These are phyloP conservation scores for Thera britannica DNA, from an alignment of 2,888 invertebrate species.

Conservation along the genomic window DNA sequence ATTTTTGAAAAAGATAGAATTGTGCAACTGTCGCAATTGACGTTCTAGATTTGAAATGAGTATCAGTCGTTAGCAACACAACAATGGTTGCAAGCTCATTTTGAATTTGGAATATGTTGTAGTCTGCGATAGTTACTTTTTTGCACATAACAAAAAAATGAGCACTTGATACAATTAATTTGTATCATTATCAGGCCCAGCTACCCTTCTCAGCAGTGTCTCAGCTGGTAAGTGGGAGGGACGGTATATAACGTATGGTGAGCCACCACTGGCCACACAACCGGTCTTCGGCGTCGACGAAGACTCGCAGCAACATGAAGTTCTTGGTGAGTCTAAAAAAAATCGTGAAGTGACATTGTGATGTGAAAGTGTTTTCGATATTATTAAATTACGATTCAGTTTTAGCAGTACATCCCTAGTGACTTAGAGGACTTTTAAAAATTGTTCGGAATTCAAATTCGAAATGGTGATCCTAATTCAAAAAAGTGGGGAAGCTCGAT, in stretches of 20 bases:
- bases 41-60: constrained; percentile 6
- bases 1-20: neutral
- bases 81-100: constrained; percentile 3
- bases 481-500: constrained; percentile 2
- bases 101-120: constrained; percentile 13
- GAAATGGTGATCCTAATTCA: constrained; percentile 2
- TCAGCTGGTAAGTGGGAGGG: constrained; percentile 72
- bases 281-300: constrained; percentile 81
- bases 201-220: constrained; percentile 56
- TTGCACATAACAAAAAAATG: constrained; percentile 22
- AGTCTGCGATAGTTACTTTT: constrained; percentile 8
- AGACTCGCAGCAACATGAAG: constrained; percentile 82
- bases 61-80: neutral
- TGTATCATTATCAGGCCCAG: constrained; percentile 64
- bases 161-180: constrained; percentile 44
- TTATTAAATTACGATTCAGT: constrained; percentile 7
- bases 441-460: neutral
- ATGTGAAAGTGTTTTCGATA: constrained; percentile 36
- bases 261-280: constrained; percentile 66
- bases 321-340: constrained; percentile 74
- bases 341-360: constrained; percentile 43
- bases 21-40: neutral
- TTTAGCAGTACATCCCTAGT: constrained; percentile 17
- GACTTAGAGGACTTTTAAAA: constrained; percentile 13
- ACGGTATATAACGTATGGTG: constrained; percentile 71